Percentiles rank a stretch among this genome's conserved stretches.
phyloP scores from a whole-genome alignment of 2,888 invertebrate genomes.

The Urechis unicinctus region DNA sequence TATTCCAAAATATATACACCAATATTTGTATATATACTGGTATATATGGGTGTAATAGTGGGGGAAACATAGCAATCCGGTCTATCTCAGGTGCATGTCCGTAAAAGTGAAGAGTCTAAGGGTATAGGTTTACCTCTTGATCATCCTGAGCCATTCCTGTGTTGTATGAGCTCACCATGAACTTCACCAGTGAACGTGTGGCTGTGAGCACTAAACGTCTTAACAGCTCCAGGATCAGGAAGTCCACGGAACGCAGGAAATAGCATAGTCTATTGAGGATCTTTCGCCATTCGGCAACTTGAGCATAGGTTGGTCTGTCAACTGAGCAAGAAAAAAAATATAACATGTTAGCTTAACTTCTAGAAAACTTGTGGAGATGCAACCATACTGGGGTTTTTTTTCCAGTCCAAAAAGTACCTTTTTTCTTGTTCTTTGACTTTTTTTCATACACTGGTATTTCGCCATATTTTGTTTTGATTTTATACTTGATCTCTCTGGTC shows the following conservation, averaged over 20 bases:
- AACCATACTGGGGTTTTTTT: too few species aligned
- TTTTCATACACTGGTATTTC: too few species aligned
- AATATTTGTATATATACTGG: too few species aligned
- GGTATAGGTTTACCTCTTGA: conserved; percentile 14
- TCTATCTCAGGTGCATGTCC: too few species aligned
- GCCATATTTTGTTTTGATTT: not conserved
- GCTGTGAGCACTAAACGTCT: conserved; percentile 43
- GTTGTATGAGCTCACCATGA: conserved; percentile 35
- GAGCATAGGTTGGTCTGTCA: conserved; percentile 37
- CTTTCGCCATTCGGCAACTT: conserved; percentile 48
- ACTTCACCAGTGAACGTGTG: conserved; percentile 33
- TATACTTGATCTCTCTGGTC: conserved; percentile 1
- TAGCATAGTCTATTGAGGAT: conserved; percentile 39
- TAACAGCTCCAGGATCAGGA: conserved; percentile 43
- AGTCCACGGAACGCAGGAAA: conserved; percentile 44
- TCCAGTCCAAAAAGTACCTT: too few species aligned
- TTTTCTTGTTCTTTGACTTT: too few species aligned
- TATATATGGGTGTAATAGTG: too few species aligned
- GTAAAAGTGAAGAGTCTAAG: too few species aligned
- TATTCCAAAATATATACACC: too few species aligned
- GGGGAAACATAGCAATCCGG: too few species aligned
- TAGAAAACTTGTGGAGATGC: not conserved
- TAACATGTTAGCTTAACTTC: not conserved
- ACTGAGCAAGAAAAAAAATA: conserved; percentile 1
- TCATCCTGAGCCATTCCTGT: conserved; percentile 31